These are phyloP conservation scores for Budorcas taxicolor DNA, from an alignment of 2,113 vertebrate species.

Conservation along the genomic window DNA sequence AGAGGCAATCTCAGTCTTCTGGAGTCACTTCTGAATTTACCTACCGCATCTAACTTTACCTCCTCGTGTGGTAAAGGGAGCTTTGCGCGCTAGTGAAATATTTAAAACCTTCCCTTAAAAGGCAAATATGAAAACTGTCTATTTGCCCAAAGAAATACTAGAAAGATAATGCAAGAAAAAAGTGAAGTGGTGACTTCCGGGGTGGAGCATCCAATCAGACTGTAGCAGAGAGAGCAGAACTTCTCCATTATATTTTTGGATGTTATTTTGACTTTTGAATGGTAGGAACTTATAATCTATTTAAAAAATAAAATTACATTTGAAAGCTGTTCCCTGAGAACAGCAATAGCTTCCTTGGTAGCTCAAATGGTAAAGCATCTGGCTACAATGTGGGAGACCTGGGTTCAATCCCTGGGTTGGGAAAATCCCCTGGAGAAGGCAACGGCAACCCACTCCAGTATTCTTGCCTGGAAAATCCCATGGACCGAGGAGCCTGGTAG, in stretches of 20 bases:
- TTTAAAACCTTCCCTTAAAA: not conserved
- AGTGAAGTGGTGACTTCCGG: not conserved
- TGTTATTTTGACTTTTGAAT: not conserved
- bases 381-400: not conserved
- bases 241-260: not conserved
- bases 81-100: not conserved
- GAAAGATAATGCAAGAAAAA: not conserved
- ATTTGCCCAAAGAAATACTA: not conserved
- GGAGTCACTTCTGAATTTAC: not conserved
- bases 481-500: not conserved
- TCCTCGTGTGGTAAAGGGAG: not conserved
- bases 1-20: not conserved
- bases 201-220: not conserved
- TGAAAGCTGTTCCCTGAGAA: not conserved
- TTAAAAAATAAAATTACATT: not conserved
- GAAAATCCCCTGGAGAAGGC: not conserved
- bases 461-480: not conserved
- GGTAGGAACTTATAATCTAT: not conserved
- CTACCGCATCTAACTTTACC: not conserved
- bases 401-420: not conserved
- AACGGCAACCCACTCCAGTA: not conserved
- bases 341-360: not conserved
- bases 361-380: not conserved
- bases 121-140: not conserved
- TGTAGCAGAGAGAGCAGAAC: fast-evolving